A percentile compares a stretch with the other conserved stretches of the same genome.
phyloP scores from a whole-genome alignment of 1,140 invertebrate genomes.

The Nylanderia fulva region DNA sequence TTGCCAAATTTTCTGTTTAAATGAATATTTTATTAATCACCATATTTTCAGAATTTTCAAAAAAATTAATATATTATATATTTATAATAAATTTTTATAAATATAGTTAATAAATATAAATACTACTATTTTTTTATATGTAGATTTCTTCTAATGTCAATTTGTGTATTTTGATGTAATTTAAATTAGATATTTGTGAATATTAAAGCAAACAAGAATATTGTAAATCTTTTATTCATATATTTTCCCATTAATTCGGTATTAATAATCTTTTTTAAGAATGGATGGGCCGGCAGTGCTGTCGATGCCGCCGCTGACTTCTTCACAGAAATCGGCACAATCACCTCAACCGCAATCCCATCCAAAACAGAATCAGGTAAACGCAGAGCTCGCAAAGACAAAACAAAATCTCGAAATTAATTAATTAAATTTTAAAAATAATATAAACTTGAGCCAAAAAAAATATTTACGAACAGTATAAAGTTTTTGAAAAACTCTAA shows the following conservation, averaged over 20 bases:
- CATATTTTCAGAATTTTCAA: neutral
- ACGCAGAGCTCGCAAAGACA: neutral
- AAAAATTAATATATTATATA: neutral
- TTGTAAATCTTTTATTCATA: neutral
- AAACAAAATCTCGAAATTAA: constrained; percentile 15
- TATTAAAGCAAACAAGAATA: constrained; percentile 13
- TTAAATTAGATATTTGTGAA: neutral
- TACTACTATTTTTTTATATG: neutral
- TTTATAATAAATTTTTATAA: neutral
- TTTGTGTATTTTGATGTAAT: neutral
- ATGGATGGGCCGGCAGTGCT: constrained; percentile 82
- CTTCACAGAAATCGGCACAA: constrained; percentile 77
- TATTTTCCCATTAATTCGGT: neutral
- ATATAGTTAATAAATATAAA: no score
- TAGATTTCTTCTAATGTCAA: neutral
- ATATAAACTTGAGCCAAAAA: neutral
- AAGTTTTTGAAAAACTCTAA: neutral
- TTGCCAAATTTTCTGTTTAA: neutral
- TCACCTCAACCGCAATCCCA: constrained; percentile 80
- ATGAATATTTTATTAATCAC: neutral
- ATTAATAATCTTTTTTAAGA: constrained; percentile 66
- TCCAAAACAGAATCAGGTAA: constrained; percentile 83
- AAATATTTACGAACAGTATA: neutral
- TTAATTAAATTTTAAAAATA: neutral
- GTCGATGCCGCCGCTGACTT: constrained; percentile 76